Percentiles rank a stretch among this genome's conserved stretches.
Evolutionary conservation across 2,113 vertebrate species (phyloP).

Genomic region (Motacilla tschutschensis): DNA sequence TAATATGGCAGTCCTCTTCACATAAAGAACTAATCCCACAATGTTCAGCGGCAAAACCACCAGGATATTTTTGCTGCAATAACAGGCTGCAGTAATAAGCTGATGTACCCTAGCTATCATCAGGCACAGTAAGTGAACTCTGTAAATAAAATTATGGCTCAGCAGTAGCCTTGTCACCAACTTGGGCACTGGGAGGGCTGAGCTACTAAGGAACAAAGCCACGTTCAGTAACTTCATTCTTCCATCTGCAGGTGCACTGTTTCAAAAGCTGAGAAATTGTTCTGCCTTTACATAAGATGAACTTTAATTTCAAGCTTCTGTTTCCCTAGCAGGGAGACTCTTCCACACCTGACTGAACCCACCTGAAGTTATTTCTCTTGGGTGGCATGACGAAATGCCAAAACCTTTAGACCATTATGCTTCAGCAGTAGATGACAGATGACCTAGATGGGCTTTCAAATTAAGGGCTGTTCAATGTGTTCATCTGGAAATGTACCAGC

Average conservation of each 20-base stretch:
- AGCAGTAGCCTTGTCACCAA: rapidly evolving
- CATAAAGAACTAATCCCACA: background rate
- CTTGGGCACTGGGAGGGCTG: background rate
- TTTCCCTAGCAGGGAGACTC: background rate
- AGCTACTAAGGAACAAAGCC: background rate
- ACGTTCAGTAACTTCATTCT: rapidly evolving
- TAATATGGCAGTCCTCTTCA: background rate
- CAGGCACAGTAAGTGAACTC: background rate
- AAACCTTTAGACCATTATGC: background rate
- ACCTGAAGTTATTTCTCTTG: background rate
- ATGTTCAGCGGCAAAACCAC: rapidly evolving
- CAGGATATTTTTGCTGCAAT: background rate
- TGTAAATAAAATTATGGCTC: background rate
- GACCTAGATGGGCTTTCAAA: background rate
- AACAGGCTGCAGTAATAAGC: background rate
- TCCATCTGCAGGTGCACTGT: background rate
- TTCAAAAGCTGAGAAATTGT: background rate
- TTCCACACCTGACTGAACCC: background rate
- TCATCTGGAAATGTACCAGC: background rate
- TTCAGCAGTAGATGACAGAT: background rate
- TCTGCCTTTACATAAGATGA: background rate
- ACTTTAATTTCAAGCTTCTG: background rate
- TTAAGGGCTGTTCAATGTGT: slow-evolving; percentile 9
- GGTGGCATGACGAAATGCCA: background rate
- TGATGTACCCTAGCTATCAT: background rate